Conservation (phyloP, 2,113 vertebrate species). For the Tricholaema leucomelas region DNA sequence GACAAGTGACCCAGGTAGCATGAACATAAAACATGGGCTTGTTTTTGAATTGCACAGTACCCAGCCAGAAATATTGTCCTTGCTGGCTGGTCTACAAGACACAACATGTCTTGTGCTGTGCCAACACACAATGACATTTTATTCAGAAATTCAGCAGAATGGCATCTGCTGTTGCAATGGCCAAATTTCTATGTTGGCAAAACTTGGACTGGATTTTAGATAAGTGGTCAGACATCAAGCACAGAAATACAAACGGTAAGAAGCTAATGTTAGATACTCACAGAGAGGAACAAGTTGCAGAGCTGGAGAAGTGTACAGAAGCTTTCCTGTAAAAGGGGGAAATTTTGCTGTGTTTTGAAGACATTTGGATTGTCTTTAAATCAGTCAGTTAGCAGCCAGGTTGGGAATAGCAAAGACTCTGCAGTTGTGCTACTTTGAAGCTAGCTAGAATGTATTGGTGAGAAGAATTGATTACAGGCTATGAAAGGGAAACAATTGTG, state of each 20-base stretch:
- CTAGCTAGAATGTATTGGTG: no score
- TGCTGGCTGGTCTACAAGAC: constrained; percentile 15
- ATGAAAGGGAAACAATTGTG: no score
- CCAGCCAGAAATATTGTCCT: constrained; percentile 24
- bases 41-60: not conserved
- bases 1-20: constrained; percentile 14
- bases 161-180: constrained; percentile 36
- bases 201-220: not conserved
- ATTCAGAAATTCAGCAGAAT: not conserved
- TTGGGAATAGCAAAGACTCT: not conserved
- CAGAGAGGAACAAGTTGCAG: not conserved
- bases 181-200: not conserved
- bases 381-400: not conserved
- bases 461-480: no score
- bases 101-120: not conserved
- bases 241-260: not conserved
- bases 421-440: no score
- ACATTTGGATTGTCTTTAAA: not conserved
- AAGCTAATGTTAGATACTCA: not conserved
- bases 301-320: not conserved
- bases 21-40: not conserved
- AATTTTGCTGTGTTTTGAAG: not conserved
- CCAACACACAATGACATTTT: constrained; percentile 22
- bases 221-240: not conserved
- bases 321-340: not conserved